phyloP scores from a whole-genome alignment of 2,113 vertebrate genomes.

The zebrafish (Danio rerio) region DNA sequence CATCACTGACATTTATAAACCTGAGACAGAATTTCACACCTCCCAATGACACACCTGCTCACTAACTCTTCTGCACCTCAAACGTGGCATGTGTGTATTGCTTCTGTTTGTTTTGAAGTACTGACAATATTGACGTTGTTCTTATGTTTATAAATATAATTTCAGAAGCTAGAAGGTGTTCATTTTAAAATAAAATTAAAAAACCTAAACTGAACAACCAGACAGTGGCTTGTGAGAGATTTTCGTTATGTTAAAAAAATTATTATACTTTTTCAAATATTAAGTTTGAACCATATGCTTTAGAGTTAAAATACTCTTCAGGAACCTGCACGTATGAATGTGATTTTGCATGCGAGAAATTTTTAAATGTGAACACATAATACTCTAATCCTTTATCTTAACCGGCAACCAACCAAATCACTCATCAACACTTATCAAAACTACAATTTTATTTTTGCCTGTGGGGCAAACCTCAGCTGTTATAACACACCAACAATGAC shows the following conservation, averaged over 20 bases:
- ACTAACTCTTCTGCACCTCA: not conserved
- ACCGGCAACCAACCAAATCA: not conserved
- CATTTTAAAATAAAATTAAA: too few relatives aligned
- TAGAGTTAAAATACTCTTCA: not conserved
- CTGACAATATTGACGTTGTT: too few relatives aligned
- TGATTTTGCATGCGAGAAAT: not conserved
- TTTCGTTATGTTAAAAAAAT: too few relatives aligned
- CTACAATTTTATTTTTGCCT: not conserved
- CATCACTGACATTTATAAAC: constrained; percentile 43
- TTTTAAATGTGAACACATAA: not conserved
- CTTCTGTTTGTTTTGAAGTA: too few relatives aligned
- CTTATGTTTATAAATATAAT: too few relatives aligned
- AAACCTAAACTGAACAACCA: too few relatives aligned
- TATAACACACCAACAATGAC: not conserved
- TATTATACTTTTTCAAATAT: too few relatives aligned
- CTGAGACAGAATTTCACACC: constrained; percentile 42
- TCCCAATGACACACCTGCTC: constrained; percentile 23
- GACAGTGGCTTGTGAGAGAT: too few relatives aligned
- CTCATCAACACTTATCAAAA: not conserved
- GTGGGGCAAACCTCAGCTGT: not conserved
- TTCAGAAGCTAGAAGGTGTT: too few relatives aligned
- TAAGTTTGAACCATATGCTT: not conserved
- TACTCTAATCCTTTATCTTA: not conserved
- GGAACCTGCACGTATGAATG: not conserved
- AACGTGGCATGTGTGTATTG: too few relatives aligned